Evolutionary conservation across 2,113 vertebrate genomes (phyloP).

Genomic region (Atlantisia rogersi): DNA sequence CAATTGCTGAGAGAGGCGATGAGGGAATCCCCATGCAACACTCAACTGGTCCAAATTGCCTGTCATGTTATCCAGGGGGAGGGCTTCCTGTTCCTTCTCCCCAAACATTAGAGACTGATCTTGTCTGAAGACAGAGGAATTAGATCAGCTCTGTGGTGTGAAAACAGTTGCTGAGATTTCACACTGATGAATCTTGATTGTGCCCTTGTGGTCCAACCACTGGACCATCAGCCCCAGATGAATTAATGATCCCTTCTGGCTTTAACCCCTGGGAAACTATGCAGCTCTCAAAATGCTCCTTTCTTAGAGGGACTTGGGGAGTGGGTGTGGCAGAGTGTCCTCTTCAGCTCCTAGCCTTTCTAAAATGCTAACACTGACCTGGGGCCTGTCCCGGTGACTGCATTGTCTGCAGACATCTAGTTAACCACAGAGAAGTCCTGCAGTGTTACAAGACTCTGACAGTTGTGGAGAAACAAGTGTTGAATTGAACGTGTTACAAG

Average conservation of each 20-base stretch:
- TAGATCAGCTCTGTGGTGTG: neutral
- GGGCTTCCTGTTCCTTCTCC: neutral
- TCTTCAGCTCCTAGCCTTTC: neutral
- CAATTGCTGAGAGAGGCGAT: neutral
- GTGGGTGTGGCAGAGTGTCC: neutral
- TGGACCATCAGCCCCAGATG: neutral
- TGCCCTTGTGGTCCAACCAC: neutral
- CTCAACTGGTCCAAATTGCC: neutral
- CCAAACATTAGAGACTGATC: neutral
- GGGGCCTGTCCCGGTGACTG: neutral
- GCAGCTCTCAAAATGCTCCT: neutral
- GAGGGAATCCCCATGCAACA: neutral
- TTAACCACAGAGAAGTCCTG: neutral
- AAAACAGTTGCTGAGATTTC: neutral
- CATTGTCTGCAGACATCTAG: neutral
- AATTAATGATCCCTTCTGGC: neutral
- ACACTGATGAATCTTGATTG: rapidly evolving
- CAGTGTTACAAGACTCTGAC: neutral
- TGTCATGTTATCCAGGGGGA: neutral
- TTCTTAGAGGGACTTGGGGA: neutral
- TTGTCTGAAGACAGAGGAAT: neutral
- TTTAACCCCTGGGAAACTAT: neutral
- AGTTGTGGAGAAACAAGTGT: neutral
- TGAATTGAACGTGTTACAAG: neutral
- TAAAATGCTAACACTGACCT: neutral